Conservation (phyloP, 2,888 invertebrate genomes). For the Athalia rosae region DNA sequence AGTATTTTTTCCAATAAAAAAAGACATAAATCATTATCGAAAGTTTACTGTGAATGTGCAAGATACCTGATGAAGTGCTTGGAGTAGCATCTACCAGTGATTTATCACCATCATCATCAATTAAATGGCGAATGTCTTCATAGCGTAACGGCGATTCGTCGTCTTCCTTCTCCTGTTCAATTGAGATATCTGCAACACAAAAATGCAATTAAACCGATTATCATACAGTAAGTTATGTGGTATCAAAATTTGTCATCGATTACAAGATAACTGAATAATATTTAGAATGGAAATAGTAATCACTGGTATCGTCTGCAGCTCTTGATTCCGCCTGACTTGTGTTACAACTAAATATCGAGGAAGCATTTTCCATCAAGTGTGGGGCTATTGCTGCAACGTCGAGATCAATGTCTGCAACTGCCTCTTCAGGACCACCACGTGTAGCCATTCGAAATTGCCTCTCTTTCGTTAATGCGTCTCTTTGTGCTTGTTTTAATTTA, state of each 20-base stretch:
- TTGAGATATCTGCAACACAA: background rate
- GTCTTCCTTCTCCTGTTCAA: background rate
- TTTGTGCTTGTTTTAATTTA: constrained; percentile 47
- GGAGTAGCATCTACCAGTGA: background rate
- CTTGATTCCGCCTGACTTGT: constrained; percentile 7
- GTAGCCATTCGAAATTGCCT: constrained; percentile 48
- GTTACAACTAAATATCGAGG: constrained; percentile 46
- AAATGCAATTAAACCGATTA: too few species aligned
- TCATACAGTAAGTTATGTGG: too few species aligned
- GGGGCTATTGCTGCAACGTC: constrained; percentile 47
- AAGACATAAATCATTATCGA: background rate
- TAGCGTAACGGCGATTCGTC: background rate
- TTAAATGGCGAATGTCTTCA: background rate
- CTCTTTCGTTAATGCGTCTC: constrained; percentile 47
- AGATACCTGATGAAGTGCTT: background rate
- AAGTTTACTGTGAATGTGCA: background rate
- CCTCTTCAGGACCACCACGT: constrained; percentile 44
- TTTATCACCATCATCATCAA: background rate
- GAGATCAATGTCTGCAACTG: constrained; percentile 46
- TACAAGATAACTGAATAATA: too few species aligned
- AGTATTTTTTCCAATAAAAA: background rate
- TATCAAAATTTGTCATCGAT: too few species aligned
- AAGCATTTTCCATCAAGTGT: constrained; percentile 47
- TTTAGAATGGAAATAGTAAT: background rate
- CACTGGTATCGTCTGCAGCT: constrained; percentile 30